These are phyloP conservation scores for Synanthedon tipuliformis DNA, from an alignment of 2,888 invertebrate species.

Conservation along the genomic window DNA sequence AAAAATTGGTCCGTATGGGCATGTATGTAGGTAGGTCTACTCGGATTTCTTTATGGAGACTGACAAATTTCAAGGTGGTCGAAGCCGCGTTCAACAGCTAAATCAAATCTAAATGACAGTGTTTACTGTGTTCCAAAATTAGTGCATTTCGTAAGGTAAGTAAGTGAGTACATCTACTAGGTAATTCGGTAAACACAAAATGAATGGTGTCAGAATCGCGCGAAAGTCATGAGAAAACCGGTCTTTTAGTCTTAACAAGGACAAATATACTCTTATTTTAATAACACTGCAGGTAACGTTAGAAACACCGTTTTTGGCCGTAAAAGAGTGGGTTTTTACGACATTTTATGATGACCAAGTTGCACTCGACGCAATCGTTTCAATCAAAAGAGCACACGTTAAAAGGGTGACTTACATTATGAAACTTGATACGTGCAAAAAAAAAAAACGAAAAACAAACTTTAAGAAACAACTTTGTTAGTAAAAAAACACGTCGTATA, in stretches of 20 bases:
- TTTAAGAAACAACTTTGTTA: constrained; percentile 1
- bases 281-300: constrained; percentile 10
- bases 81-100: not conserved
- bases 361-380: not conserved
- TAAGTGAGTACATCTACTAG: not conserved
- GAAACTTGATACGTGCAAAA: not conserved
- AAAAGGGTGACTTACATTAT: not conserved
- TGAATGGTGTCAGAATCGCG: constrained; percentile 12
- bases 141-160: not conserved
- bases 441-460: not conserved
- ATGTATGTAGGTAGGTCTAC: no score
- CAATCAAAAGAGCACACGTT: not conserved
- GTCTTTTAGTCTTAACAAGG: constrained; percentile 14
- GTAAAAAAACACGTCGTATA: constrained; percentile 8
- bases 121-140: no score
- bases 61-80: no score
- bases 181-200: constrained; percentile 3
- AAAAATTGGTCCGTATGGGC: no score
- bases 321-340: constrained; percentile 7
- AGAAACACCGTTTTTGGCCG: constrained; percentile 13
- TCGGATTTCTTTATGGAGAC: not conserved
- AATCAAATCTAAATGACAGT: not conserved
- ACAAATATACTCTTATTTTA: constrained; percentile 7
- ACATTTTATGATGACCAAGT: constrained; percentile 3
- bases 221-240: constrained; percentile 14